Evolutionary conservation across 1,140 invertebrate genomes (phyloP).

Genomic region (Lasaia peninsularis): DNA sequence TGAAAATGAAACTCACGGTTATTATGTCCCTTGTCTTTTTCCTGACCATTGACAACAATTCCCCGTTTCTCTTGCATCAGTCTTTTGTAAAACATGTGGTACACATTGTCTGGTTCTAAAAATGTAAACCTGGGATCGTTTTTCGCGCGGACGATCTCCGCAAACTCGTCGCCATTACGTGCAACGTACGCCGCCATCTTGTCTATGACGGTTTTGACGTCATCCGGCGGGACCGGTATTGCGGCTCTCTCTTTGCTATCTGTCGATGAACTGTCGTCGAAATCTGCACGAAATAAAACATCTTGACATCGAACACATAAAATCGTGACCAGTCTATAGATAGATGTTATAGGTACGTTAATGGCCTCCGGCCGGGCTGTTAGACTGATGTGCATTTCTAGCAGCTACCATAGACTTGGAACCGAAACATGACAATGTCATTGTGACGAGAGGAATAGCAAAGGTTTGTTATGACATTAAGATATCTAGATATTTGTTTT

Average conservation of each 20-base stretch:
- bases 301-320: background rate
- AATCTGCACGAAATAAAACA: constrained; percentile 34
- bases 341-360: no score
- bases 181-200: constrained; percentile 97
- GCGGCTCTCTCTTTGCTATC: constrained; percentile 58
- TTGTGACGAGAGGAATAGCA: no score
- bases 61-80: constrained; percentile 53
- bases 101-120: constrained; percentile 84
- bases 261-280: constrained; percentile 46
- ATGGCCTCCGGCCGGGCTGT: no score
- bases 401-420: no score
- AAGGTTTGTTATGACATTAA: no score
- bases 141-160: constrained; percentile 91
- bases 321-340: no score
- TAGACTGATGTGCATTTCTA: no score
- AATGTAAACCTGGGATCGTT: constrained; percentile 92
- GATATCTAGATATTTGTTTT: no score
- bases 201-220: constrained; percentile 92
- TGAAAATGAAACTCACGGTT: constrained; percentile 70
- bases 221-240: constrained; percentile 84
- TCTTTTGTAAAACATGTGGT: constrained; percentile 87
- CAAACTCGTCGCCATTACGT: constrained; percentile 96
- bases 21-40: constrained; percentile 60
- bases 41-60: constrained; percentile 42
- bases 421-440: no score